Percentiles rank a stretch among this genome's conserved stretches.
These are phyloP conservation scores for Drosophila neonasuta DNA, from an alignment of 2,888 invertebrate genomes.

Conservation along the genomic window DNA sequence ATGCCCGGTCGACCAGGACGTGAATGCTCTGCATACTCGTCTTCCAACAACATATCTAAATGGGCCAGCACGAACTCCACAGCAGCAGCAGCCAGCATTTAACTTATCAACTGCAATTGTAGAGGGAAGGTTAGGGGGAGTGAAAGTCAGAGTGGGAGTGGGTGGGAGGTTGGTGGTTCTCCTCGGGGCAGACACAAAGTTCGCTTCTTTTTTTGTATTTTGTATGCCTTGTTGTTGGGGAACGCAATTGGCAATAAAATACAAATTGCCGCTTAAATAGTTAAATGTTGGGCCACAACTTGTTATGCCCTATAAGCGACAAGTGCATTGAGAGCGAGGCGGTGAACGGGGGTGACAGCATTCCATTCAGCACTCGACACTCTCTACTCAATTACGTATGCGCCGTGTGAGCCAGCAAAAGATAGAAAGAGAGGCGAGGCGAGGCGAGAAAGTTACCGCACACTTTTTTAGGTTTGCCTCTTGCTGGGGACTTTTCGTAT, in stretches of 20 bases:
- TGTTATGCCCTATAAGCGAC: conserved; percentile 26
- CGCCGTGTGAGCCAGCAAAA: conserved; percentile 21
- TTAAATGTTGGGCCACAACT: conserved; percentile 56
- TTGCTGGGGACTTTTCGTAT: conserved; percentile 11
- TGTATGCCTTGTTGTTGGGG: conserved; percentile 19
- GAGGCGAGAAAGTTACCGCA: conserved; percentile 17
- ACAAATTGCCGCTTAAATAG: conserved; percentile 77
- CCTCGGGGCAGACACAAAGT: conserved; percentile 24
- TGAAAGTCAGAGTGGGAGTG: not conserved
- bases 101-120: conserved; percentile 64
- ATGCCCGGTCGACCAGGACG: not conserved
- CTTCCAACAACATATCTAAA: conserved; percentile 30
- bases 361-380: conserved; percentile 1
- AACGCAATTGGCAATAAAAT: conserved; percentile 71
- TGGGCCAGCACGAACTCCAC: conserved; percentile 27
- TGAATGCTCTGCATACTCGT: conserved; percentile 16
- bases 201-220: conserved; percentile 14
- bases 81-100: conserved; percentile 40
- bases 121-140: conserved; percentile 5
- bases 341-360: not conserved
- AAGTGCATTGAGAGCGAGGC: not conserved
- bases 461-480: conserved; percentile 7
- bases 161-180: not conserved
- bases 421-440: not conserved
- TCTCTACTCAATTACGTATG: conserved; percentile 34